Percentiles rank a stretch among this genome's conserved stretches.
Evolutionary conservation across 2,888 invertebrate species (phyloP).

Genomic region (Nymphalis polychloros): DNA sequence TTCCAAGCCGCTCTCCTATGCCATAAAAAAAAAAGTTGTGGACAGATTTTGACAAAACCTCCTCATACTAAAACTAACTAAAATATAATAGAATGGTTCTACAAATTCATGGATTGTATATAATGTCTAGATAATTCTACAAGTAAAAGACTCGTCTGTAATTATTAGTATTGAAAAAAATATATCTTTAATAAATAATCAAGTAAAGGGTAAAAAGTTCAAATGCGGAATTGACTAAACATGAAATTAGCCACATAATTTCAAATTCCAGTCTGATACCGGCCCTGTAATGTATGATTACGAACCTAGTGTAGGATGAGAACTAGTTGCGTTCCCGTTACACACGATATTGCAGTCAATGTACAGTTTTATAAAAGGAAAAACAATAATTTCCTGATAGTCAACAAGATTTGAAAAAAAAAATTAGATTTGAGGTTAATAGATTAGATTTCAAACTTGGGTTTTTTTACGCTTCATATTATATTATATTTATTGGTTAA

Average conservation of each 20-base stretch:
- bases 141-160: too few species aligned
- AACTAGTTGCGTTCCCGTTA: slow-evolving; percentile 25
- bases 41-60: too few species aligned
- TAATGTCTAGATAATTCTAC: too few species aligned
- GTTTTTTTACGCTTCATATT: too few species aligned
- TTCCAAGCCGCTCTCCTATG: too few species aligned
- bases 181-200: background rate
- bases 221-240: background rate
- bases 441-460: too few species aligned
- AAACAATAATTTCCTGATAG: slow-evolving; percentile 1
- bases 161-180: background rate
- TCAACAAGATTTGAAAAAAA: background rate
- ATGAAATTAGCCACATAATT: background rate
- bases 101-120: too few species aligned
- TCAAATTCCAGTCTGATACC: slow-evolving; percentile 1
- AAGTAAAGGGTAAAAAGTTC: background rate
- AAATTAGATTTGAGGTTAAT: too few species aligned
- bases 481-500: too few species aligned
- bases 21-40: too few species aligned
- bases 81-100: too few species aligned
- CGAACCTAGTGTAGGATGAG: slow-evolving; percentile 2
- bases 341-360: background rate
- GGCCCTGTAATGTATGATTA: slow-evolving; percentile 13
- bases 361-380: slow-evolving; percentile 1
- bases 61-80: too few species aligned